Percentiles rank a stretch among this genome's conserved stretches.
Conservation (phyloP, 64 coral and sea anemone genomes). For the Trachythela sp. region DNA sequence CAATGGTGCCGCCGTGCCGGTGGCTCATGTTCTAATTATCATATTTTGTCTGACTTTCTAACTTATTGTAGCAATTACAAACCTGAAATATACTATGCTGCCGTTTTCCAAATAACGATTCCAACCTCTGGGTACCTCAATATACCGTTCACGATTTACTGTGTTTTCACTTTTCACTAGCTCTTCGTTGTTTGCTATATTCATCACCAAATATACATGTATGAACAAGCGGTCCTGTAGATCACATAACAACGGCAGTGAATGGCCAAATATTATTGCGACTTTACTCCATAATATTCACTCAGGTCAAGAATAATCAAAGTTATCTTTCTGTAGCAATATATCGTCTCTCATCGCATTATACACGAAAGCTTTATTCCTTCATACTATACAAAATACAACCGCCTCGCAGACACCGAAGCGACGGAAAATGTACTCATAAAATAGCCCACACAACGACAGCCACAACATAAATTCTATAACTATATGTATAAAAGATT, state of each 20-base stretch:
- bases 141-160: not conserved
- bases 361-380: not conserved
- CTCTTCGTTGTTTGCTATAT: not conserved
- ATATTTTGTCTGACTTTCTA: not conserved
- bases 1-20: not conserved
- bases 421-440: not conserved
- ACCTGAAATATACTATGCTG: not conserved
- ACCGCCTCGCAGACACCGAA: not conserved
- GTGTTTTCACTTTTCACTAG: not conserved
- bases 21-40: not conserved
- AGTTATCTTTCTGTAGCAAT: not conserved
- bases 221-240: not conserved
- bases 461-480: not conserved
- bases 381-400: not conserved
- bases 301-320: not conserved
- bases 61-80: not conserved
- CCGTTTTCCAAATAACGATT: not conserved
- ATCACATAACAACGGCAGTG: not conserved
- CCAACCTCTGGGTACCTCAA: not conserved
- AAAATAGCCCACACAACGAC: not conserved
- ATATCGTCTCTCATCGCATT: not conserved
- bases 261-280: not conserved
- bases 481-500: not conserved
- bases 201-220: not conserved
- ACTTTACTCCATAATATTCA: not conserved